Conservation (phyloP, 2,797 vertebrate genomes). For the Sylvilagus floridanus region DNA sequence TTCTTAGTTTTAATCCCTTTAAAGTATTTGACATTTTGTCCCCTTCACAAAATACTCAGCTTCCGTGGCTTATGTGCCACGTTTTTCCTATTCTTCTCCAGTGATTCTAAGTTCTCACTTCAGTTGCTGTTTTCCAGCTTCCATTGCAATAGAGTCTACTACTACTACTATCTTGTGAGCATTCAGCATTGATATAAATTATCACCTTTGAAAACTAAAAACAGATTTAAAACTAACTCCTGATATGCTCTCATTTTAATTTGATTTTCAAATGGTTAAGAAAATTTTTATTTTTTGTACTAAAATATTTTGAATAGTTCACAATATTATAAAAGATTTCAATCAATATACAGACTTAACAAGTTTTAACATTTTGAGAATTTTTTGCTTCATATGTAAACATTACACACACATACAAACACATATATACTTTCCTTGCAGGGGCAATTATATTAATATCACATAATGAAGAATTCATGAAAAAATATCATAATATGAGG, state of each 20-base stretch:
- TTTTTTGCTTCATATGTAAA: too few species aligned
- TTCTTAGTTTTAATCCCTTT: neutral
- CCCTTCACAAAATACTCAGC: neutral
- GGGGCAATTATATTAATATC: too few species aligned
- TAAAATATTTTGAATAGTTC: too few species aligned
- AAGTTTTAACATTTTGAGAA: too few species aligned
- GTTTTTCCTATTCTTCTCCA: neutral
- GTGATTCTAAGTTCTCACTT: neutral
- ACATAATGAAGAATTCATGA: too few species aligned
- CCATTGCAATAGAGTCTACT: neutral
- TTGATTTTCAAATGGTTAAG: slow-evolving; percentile 19
- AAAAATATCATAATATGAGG: too few species aligned
- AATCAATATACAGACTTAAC: too few species aligned
- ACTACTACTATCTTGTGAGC: neutral
- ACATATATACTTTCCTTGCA: too few species aligned
- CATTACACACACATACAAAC: too few species aligned
- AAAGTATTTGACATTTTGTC: neutral
- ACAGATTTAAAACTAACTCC: neutral
- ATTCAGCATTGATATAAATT: slow-evolving; percentile 21
- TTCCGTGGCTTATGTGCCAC: neutral
- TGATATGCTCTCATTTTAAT: neutral
- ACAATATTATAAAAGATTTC: too few species aligned
- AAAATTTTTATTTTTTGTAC: neutral
- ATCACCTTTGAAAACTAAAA: neutral
- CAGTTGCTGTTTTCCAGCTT: neutral